Evolutionary conservation across 2,888 invertebrate genomes (phyloP), one percentile per base, ranked within the genome.

Genomic region (Polydrusus pterygomalis): DNA sequence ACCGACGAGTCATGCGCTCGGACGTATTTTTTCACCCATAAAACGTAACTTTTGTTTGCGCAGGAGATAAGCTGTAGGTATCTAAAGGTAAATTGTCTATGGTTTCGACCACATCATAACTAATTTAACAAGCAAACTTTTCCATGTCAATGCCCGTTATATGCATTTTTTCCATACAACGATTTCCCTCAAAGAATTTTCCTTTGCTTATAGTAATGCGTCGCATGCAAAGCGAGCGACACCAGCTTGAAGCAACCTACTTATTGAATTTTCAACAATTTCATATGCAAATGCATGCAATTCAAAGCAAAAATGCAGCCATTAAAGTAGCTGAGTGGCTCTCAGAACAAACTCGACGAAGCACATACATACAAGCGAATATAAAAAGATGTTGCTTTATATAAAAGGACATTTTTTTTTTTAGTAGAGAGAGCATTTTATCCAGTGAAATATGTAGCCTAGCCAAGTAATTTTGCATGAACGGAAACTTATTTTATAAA

Each of bases 271-370:
- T 65, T 47, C 49, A 51, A 51, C 64, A 64, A 64, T 64, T 64
- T 64, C 49, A 64, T 64, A 64, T 64, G 64, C 65, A 65, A 65
- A 51, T 65, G 47, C 65, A 51, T 65, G 47, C 65, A 51, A 45
- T 65, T 65, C 51, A 51, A 65, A 65, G 51, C 49, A 65, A 65
- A 51, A 65, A 65, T 51, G 65, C 49, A 17, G 58, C 47, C 51
- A 65, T 65, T 65, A 65, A 49, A 51, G 34, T 34, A 15, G 49
- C 49, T 30, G 65, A 65, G 49, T 49, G 65, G 47, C 51, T 49
- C 65, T 64, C 30, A 45, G 38, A 60, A 60, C 58, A 60, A 60
- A 60, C 58, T 60, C 58, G 38, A 11, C 38, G 38, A 17, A 38
- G 38, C 58, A 60, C 58, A 60, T 60, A 9, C 34, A 43, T 13